phyloP scores from a whole-genome alignment of 2,888 invertebrate genomes.

The Lasius fuliginosus region DNA sequence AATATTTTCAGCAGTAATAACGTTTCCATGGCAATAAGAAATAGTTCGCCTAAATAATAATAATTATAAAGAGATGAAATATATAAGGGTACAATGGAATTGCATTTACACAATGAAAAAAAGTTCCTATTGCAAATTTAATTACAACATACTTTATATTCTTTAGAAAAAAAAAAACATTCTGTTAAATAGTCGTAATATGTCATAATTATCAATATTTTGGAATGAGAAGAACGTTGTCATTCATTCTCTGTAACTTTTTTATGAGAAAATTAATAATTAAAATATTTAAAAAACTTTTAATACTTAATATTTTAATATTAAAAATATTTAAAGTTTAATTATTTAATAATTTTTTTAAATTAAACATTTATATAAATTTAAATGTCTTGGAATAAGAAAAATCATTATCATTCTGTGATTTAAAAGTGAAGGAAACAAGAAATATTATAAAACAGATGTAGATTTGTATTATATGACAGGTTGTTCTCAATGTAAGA shows the following conservation, averaged over 20 bases:
- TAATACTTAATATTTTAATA: too few relatives aligned
- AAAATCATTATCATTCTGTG: not conserved
- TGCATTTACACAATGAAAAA: constrained; percentile 69
- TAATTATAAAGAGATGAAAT: constrained; percentile 57
- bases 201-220: constrained; percentile 11
- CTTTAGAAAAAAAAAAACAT: constrained; percentile 46
- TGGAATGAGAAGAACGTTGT: constrained; percentile 25
- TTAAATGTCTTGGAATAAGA: constrained; percentile 26
- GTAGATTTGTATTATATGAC: not conserved
- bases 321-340: not conserved
- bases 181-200: constrained; percentile 48
- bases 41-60: constrained; percentile 66
- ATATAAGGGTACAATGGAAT: constrained; percentile 70
- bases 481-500: constrained; percentile 30
- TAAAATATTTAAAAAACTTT: not conserved
- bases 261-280: not conserved
- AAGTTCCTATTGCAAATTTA: constrained; percentile 69
- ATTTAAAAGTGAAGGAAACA: not conserved
- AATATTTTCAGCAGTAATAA: constrained; percentile 76
- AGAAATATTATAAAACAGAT: constrained; percentile 20
- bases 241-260: not conserved
- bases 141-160: constrained; percentile 40
- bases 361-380: not conserved
- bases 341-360: not conserved
- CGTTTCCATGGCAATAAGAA: constrained; percentile 75